Conservation (phyloP, 2,797 vertebrate species). For the Pipistrellus pygmaeus region DNA sequence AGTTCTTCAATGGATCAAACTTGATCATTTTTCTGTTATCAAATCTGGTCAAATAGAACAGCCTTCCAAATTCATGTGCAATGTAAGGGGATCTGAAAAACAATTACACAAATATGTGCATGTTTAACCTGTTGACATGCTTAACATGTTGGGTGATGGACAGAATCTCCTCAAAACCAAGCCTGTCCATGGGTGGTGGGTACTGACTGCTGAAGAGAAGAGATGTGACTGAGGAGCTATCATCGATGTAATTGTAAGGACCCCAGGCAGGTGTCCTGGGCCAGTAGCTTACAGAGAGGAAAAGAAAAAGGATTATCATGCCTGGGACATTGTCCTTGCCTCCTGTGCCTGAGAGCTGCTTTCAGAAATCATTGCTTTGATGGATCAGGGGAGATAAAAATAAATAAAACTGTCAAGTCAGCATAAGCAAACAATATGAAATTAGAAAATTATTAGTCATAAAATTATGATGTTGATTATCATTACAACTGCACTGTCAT, state of each 20-base stretch:
- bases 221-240: rapidly evolving
- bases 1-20: conserved; percentile 50
- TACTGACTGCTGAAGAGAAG: not conserved
- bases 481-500: too few species aligned
- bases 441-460: not conserved
- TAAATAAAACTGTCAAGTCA: not conserved
- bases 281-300: not conserved
- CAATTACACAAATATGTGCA: not conserved
- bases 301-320: not conserved
- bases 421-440: not conserved
- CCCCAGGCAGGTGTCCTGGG: not conserved
- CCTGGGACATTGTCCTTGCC: not conserved
- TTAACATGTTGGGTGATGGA: not conserved
- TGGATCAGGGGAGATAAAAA: not conserved
- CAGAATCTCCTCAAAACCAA: too few species aligned
- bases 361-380: not conserved
- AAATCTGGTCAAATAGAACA: not conserved
- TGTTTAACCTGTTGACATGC: too few species aligned
- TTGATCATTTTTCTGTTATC: conserved; percentile 61
- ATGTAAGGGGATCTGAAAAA: not conserved
- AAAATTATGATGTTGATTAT: not conserved
- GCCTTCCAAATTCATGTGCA: not conserved
- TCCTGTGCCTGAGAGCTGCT: not conserved
- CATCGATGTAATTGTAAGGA: too few species aligned
- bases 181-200: not conserved